Evolutionary conservation across 2,888 invertebrate species (phyloP), one percentile per base, ranked within the genome.

Genomic region (Chirona hameri): DNA sequence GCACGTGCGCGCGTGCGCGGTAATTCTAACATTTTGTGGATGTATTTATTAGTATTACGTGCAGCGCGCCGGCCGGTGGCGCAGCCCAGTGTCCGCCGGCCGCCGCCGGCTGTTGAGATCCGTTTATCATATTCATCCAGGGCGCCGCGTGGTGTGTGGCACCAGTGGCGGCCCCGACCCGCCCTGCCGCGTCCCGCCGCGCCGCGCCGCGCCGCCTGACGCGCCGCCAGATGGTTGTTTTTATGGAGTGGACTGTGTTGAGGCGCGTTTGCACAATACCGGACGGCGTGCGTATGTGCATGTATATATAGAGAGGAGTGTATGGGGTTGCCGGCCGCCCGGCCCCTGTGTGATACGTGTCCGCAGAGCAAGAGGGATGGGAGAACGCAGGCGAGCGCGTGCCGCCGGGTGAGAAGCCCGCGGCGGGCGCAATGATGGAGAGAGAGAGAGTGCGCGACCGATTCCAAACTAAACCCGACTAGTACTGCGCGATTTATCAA

Each of bases 21-120:
- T 65, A 65, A 65, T 31, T 39, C 76, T 76, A 81, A 69, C 60
- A 81, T 72, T 72, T 46, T 46, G 81, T 81, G 57, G 48, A 81
- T 72, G 55, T 81, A 81, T 65, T 81, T 65, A 69, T 65, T 46
- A 48, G 76, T 46, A 46, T 76, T 46, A 46, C 24, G 46, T 12
- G 21, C 76, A 10, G 31, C 39, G 39, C 3, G 2, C 15, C 76
- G 24, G 9, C 46, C 27, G 27, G 14, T 24, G 18, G 39, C 46
- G 18, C 27, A 10, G 21, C 52, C 15, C 12, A 1, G 52, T 39
- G 52, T 52, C 52, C 15, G 52, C 27, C 24, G 76, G 5, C 14
- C 27, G 24, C 1, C 14, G 39, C 46, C 18, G 15, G 21, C 21
- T 39, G 18, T 46, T 39, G 39, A 76, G 39, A 76, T 76, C 24